A percentile compares a stretch with the other conserved stretches of the same genome.
These are phyloP conservation scores for Leptopilina drosophilae DNA, from an alignment of 2,888 invertebrate species.

Conservation along the genomic window DNA sequence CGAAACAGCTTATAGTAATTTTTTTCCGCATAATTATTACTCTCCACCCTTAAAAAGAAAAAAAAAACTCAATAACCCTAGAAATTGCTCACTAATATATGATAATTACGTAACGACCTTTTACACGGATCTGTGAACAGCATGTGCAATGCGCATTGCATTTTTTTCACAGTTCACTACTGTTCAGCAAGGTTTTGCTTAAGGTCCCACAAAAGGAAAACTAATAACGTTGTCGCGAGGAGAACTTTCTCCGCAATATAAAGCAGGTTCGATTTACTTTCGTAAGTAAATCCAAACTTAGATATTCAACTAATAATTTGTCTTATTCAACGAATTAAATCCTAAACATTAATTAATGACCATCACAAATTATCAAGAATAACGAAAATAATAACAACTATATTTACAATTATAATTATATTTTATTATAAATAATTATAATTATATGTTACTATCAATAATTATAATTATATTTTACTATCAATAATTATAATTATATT, in stretches of 20 bases:
- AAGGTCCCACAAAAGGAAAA: conserved; percentile 49
- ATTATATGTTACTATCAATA: too few species aligned
- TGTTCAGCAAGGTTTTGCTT: conserved; percentile 44
- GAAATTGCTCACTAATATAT: background rate
- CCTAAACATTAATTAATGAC: background rate
- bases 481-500: too few species aligned
- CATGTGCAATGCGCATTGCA: conserved; percentile 54
- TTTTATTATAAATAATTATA: too few species aligned
- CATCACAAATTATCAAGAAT: background rate
- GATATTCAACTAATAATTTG: conserved; percentile 19
- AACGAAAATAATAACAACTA: background rate
- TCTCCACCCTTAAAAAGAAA: background rate
- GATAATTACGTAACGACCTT: conserved; percentile 20
- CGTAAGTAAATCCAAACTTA: conserved; percentile 47
- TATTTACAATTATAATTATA: too few species aligned
- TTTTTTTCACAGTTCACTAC: conserved; percentile 44
- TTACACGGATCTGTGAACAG: conserved; percentile 49
- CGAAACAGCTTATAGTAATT: too few species aligned
- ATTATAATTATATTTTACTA: too few species aligned
- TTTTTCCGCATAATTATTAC: background rate
- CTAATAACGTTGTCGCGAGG: conserved; percentile 46
- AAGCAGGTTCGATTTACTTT: conserved; percentile 55
- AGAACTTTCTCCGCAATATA: conserved; percentile 52
- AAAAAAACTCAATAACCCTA: background rate
- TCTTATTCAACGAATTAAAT: background rate